Evolutionary conservation across 2,113 vertebrate genomes (phyloP).

Genomic region (Odocoileus hemionus): DNA sequence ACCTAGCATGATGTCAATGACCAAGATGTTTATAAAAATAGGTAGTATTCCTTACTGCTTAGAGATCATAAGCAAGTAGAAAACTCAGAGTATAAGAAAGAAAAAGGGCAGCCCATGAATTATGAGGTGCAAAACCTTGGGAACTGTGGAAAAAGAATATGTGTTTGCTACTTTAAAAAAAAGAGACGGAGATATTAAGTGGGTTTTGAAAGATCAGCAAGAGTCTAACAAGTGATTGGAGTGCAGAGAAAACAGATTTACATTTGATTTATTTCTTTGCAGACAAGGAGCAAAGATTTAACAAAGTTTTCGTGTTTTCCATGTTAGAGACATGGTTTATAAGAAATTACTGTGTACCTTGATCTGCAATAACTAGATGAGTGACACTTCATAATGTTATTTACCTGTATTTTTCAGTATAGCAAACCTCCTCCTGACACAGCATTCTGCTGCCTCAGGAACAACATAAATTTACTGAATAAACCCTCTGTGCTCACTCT

Average conservation of each 20-base stretch:
- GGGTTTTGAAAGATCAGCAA: background rate
- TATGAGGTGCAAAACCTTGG: background rate
- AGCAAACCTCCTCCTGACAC: background rate
- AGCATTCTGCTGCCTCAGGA: background rate
- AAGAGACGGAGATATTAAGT: background rate
- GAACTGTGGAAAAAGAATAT: background rate
- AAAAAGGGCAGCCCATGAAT: background rate
- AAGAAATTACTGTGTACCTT: background rate
- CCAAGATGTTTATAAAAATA: background rate
- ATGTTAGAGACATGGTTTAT: background rate
- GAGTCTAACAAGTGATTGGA: background rate
- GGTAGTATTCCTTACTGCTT: background rate
- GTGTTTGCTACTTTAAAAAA: background rate
- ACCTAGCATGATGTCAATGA: background rate
- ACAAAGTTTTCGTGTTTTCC: background rate
- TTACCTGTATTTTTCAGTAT: background rate
- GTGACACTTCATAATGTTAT: background rate
- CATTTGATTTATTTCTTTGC: background rate
- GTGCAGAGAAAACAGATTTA: background rate
- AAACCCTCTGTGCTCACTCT: background rate
- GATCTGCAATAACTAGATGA: background rate
- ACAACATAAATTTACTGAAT: background rate
- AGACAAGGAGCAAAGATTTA: background rate
- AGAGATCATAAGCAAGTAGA: background rate
- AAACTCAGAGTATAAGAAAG: background rate